phyloP scores from a whole-genome alignment of 2,797 vertebrate genomes.

The Poeciliopsis paucimaculata region DNA sequence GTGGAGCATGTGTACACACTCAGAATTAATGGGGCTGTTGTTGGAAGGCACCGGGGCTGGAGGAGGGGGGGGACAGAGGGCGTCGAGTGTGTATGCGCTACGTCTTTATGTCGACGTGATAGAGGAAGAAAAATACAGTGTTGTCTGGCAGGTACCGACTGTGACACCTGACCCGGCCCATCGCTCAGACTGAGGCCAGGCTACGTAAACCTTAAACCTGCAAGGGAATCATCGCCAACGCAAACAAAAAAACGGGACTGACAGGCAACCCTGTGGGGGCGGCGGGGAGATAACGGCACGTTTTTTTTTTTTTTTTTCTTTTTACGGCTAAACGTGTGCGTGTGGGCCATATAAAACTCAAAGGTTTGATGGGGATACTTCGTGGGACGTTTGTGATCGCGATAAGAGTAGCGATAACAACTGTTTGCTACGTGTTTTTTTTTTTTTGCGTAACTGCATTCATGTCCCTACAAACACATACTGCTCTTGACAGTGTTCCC shows the following conservation, averaged over 20 bases:
- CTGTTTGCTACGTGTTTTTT: too few species aligned
- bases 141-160: constrained; percentile 31
- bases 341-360: too few species aligned
- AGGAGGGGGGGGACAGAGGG: constrained; percentile 12
- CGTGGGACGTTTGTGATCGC: too few species aligned
- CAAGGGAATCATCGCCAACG: neutral
- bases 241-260: neutral
- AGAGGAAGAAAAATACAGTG: constrained; percentile 16
- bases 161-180: neutral
- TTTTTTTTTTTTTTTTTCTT: neutral
- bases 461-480: too few species aligned
- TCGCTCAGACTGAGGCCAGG: neutral
- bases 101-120: constrained; percentile 30
- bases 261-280: neutral
- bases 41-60: constrained; percentile 41
- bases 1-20: constrained; percentile 55
- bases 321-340: neutral
- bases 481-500: too few species aligned
- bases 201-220: neutral
- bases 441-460: too few species aligned
- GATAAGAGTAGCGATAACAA: too few species aligned
- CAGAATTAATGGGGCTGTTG: constrained; percentile 70
- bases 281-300: neutral
- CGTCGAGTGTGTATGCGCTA: constrained; percentile 32
- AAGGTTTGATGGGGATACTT: too few species aligned